Evolutionary conservation across 2,113 vertebrate genomes (phyloP), one percentile per base, ranked within the genome.

Genomic region (Malurus elegans): DNA sequence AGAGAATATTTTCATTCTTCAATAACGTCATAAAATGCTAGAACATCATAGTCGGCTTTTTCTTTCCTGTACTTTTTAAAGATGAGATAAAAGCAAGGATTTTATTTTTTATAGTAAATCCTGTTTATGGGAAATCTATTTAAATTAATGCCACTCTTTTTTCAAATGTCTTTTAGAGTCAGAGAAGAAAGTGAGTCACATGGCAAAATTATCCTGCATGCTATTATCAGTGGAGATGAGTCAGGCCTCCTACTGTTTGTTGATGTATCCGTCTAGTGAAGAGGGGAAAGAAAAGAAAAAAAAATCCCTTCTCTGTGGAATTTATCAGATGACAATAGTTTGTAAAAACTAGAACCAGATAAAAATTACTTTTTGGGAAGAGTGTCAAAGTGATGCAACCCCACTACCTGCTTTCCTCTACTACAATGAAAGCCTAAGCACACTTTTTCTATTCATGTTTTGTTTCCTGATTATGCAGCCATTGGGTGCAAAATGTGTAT

Each of bases 151-250:
- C 21, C 45, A 86, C 31, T 75, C 51, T 90, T 87, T 91, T 94
- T 91, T 81, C 74, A 84, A 83, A 94, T 32, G 38, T 80, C 88
- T 92, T 91, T 75, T 81, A 83, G 67, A 95, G 67, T 86, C 56
- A 95, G 93, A 94, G 73, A 94, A 96, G 61, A 95, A 91, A 97
- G 86, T 82, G 60, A 88, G 31, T 96, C 92, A 95, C 74, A 69
- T 88, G 64, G 54, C 31, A 90, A 92, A 94, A 89, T 95, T 93
- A 95, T 73, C 69, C 79, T 81, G 32, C 34, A 54, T 86, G 86
- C 60, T 79, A 78, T 93, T 91, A 94, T 95, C 91, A 93, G 79
- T 38, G 20, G 75, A 93, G 88, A 95, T 94, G 83, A 94, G 72
- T 81, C 94, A 94, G 91, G 38, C 78, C 81, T 94, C 92, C 93